Base-by-base conservation (phyloP, 2,888 invertebrate species). In the Lasioglossum villosulum region DNA sequence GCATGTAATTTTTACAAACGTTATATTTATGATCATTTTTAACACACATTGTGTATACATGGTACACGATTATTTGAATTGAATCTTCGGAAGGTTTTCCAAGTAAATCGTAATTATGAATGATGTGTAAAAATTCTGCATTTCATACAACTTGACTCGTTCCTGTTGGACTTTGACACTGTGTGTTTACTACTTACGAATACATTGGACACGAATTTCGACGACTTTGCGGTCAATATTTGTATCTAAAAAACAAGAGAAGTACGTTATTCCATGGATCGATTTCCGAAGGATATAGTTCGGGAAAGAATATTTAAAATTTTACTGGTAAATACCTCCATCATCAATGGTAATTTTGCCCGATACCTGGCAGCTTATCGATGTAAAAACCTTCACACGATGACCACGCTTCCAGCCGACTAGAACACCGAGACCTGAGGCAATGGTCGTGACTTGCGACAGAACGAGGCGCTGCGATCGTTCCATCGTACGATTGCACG, bases 201-300 rank as follows among this genome's bases (percentile, higher is more conserved):
- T 34, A 95, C 86, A 37, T 93, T 93, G 37, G 93, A 92, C 75
- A 95, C 87, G 42, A 90, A 89, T 88, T 95, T 95, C 37, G 94
- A 94, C 73, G 93, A 94, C 56, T 93, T 93, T 27, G 95, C 92
- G 83, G 92, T 93, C 75, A 95, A 86, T 37, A 95, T 90, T 92
- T 95, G 95, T 86, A 96, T 93, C 96, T 96, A 89, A 73, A 89
- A 83, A 66, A 42, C 39, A 14, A 27, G 12, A 8, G 72, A 86
- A 75, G 37, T 86, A 80, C 74, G 42, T 52, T 14, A 39, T 37
- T 72, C 52, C 16, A 34, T 27, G 14, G 10, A 19, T n/a, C 10
- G 16, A 1, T 63, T 71, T 66, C 12, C 14, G 27, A 12, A 1
- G 19, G 2, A 27, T 27, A 4, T 39, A 3, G 10, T 42, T 39